Evolutionary conservation across 2,113 vertebrate genomes (phyloP).

Genomic region (Poecilia latipinna): DNA sequence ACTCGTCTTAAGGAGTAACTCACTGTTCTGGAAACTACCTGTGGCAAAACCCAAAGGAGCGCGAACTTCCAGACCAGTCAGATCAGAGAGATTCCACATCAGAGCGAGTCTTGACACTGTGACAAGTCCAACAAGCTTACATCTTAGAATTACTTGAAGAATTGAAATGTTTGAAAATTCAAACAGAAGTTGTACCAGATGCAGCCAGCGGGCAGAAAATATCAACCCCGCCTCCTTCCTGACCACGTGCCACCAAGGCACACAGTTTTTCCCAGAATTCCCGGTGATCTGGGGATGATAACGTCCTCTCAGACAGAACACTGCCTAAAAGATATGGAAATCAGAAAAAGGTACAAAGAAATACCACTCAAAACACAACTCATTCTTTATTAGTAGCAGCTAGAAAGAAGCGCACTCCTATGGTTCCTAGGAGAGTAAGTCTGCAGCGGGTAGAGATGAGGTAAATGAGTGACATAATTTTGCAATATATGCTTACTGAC

Average conservation of each 20-base stretch:
- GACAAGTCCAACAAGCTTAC: neutral
- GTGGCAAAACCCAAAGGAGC: constrained; percentile 82
- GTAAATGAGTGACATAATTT: no score
- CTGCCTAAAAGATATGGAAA: constrained; percentile 64
- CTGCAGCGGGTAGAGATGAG: no score
- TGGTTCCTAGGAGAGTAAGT: no score
- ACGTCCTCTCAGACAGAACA: constrained; percentile 74
- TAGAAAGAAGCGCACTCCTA: no score
- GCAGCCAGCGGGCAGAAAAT: constrained; percentile 86
- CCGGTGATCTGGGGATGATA: constrained; percentile 78
- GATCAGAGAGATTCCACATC: constrained; percentile 79
- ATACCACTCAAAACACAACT: no score
- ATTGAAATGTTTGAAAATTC: neutral
- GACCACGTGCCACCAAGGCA: constrained; percentile 68
- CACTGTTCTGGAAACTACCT: constrained; percentile 87
- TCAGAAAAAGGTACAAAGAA: neutral
- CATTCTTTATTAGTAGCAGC: no score
- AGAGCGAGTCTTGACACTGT: constrained; percentile 81
- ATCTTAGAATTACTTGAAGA: neutral
- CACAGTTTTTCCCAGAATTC: constrained; percentile 87
- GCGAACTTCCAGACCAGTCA: constrained; percentile 81
- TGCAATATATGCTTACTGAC: no score
- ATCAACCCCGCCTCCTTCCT: constrained; percentile 82
- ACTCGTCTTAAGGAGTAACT: constrained; percentile 42
- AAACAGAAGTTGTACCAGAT: constrained; percentile 74